Conservation (phyloP, 2,888 invertebrate genomes). For the Tolmerus cingulatus region DNA sequence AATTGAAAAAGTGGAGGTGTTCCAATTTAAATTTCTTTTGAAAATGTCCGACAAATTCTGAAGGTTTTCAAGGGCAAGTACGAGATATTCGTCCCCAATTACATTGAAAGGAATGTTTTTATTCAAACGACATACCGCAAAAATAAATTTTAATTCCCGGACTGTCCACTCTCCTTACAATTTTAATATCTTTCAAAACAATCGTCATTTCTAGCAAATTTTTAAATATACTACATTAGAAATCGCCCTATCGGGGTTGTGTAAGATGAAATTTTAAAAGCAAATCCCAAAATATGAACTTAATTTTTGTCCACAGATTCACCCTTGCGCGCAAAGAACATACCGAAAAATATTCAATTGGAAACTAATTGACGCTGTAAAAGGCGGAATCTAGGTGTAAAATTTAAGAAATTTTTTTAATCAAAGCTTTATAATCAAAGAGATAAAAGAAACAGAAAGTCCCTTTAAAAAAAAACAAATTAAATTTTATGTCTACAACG, state of each 20-base stretch:
- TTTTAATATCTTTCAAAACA: too few species aligned
- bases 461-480: not conserved
- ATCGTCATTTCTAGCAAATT: too few species aligned
- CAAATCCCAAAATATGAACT: not conserved
- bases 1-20: not conserved
- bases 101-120: not conserved
- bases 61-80: not conserved
- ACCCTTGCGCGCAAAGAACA: not conserved
- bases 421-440: too few species aligned
- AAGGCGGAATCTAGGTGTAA: not conserved
- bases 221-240: too few species aligned
- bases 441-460: not conserved
- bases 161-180: not conserved
- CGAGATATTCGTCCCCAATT: not conserved
- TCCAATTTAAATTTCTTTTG: not conserved
- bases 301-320: not conserved
- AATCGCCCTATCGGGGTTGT: too few species aligned
- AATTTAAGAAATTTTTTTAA: not conserved
- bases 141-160: too few species aligned
- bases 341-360: not conserved
- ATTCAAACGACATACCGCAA: not conserved
- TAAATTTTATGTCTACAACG: not conserved
- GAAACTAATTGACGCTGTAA: not conserved
- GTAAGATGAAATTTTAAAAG: too few species aligned
- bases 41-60: not conserved